Evolutionary conservation across 1,140 invertebrate genomes (phyloP).

Genomic region (Magallana gigas): DNA sequence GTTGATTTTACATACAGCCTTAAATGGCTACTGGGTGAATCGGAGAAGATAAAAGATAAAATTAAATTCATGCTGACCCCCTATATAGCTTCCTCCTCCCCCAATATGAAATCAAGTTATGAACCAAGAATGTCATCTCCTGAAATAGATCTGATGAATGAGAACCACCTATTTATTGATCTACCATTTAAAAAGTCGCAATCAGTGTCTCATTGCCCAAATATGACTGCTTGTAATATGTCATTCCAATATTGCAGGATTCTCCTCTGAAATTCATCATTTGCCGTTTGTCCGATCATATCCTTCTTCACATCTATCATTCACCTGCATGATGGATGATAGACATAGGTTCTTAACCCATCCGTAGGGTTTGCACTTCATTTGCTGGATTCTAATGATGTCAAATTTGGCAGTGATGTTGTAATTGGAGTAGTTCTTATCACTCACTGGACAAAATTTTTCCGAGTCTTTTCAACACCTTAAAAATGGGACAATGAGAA

Average conservation of each 20-base stretch:
- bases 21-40: too few species aligned
- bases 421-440: neutral
- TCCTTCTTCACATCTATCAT: conserved; percentile 20
- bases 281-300: conserved; percentile 24
- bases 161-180: too few species aligned
- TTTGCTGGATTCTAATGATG: neutral
- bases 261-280: conserved; percentile 20
- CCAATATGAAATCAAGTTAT: too few species aligned
- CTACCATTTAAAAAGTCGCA: neutral
- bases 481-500: too few species aligned
- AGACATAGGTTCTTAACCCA: conserved; percentile 8
- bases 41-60: too few species aligned
- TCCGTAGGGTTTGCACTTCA: neutral
- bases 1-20: too few species aligned
- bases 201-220: conserved; percentile 25
- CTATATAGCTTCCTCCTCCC: too few species aligned
- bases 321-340: neutral
- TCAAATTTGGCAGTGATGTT: neutral
- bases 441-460: neutral
- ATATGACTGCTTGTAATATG: neutral
- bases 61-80: too few species aligned
- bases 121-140: too few species aligned
- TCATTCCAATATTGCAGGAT: conserved; percentile 2
- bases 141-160: too few species aligned
- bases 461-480: too few species aligned